Percentiles rank a stretch among this genome's conserved stretches.
Evolutionary conservation across 2,888 invertebrate species (phyloP).

Genomic region (Ennomos fuscantarius): DNA sequence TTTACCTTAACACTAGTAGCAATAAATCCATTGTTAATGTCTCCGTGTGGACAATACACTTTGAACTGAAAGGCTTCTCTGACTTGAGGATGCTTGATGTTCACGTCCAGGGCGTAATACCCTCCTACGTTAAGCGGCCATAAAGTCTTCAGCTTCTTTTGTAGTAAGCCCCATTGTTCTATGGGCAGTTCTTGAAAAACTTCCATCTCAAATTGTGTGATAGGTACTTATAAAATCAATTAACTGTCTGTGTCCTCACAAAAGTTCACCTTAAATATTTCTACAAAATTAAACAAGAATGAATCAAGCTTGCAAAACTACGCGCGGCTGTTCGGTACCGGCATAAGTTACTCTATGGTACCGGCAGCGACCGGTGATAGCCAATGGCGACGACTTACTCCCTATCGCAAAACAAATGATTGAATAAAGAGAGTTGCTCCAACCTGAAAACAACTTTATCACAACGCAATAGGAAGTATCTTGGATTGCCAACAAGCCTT

Average conservation of each 20-base stretch:
- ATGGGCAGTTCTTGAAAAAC: constrained; percentile 40
- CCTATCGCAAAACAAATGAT: no score
- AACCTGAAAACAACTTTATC: no score
- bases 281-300: neutral
- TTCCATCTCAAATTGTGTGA: constrained; percentile 24
- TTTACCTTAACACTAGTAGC: constrained; percentile 43
- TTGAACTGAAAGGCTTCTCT: constrained; percentile 42
- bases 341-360: no score
- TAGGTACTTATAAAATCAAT: neutral
- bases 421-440: no score
- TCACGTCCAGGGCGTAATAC: constrained; percentile 43
- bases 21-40: constrained; percentile 50
- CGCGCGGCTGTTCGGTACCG: no score
- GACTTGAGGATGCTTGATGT: constrained; percentile 38
- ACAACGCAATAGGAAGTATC: no score
- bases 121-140: constrained; percentile 48
- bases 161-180: constrained; percentile 44
- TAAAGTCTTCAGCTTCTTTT: constrained; percentile 39
- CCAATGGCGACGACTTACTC: no score
- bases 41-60: constrained; percentile 52
- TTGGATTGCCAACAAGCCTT: no score
- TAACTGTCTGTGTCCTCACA: no score
- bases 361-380: no score
- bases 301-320: no score
- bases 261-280: neutral